Conservation (phyloP, 2,888 invertebrate genomes). For the Trissoscelio sp. region DNA sequence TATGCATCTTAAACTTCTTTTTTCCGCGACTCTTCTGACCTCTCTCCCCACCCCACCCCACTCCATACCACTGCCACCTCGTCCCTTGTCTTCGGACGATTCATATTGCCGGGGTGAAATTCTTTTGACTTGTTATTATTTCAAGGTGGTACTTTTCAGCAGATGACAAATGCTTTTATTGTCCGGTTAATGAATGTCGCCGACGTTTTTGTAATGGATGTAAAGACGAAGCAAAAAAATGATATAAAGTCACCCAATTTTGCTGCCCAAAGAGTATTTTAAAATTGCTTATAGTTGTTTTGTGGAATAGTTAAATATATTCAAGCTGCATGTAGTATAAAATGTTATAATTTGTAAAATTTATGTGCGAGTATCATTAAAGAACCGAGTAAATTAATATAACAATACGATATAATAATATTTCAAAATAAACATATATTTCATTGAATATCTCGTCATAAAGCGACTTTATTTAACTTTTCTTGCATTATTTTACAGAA, state of each 20-base stretch:
- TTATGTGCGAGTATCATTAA: too few species aligned
- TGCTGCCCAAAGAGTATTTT: not conserved
- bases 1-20: constrained; percentile 48
- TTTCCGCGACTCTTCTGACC: constrained; percentile 30
- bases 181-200: constrained; percentile 42
- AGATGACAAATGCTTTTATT: constrained; percentile 50
- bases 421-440: too few species aligned
- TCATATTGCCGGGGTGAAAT: constrained; percentile 33
- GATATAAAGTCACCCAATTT: not conserved
- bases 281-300: not conserved
- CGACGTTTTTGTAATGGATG: constrained; percentile 6
- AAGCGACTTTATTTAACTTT: too few species aligned
- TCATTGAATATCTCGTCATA: too few species aligned
- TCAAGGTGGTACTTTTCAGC: constrained; percentile 49
- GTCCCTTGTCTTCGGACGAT: constrained; percentile 26
- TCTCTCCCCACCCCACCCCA: not conserved
- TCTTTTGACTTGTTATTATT: constrained; percentile 55
- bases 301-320: not conserved
- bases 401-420: too few species aligned
- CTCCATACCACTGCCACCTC: not conserved
- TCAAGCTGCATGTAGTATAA: too few species aligned
- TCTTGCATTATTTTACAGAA: too few species aligned
- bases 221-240: not conserved
- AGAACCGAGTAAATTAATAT: too few species aligned
- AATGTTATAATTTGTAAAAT: too few species aligned